Conservation (phyloP, 2,113 vertebrate genomes). For the Polypterus senegalus region DNA sequence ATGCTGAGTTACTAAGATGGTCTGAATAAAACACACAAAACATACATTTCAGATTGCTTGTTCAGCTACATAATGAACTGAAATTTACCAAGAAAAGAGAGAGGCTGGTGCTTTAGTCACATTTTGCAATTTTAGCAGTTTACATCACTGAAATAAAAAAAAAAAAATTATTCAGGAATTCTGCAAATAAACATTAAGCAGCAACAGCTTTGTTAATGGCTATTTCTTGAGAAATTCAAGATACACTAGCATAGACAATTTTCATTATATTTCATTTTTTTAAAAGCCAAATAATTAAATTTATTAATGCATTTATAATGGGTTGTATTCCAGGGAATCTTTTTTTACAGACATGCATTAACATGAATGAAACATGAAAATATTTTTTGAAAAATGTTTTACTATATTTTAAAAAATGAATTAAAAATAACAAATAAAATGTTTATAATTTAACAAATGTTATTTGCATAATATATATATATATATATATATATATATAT, state of each 20-base stretch:
- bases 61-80: too few relatives aligned
- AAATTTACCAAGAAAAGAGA: too few relatives aligned
- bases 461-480: conserved; percentile 52
- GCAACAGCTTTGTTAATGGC: too few relatives aligned
- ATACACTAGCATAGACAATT: background rate
- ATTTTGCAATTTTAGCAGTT: too few relatives aligned
- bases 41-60: background rate
- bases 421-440: conserved; percentile 17
- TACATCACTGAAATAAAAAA: too few relatives aligned
- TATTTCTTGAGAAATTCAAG: background rate
- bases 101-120: too few relatives aligned
- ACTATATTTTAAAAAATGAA: conserved; percentile 4
- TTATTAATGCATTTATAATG: background rate
- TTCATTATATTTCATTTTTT: background rate
- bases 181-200: too few relatives aligned
- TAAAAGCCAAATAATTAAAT: background rate
- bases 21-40: background rate
- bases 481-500: conserved; percentile 24
- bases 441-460: conserved; percentile 42
- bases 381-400: background rate
- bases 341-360: background rate
- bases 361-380: background rate
- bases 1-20: too few relatives aligned
- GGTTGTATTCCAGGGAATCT: background rate
- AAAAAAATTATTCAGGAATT: too few relatives aligned